Conservation (phyloP, 1,140 invertebrate genomes). For the Drosophila pseudoobscura region DNA sequence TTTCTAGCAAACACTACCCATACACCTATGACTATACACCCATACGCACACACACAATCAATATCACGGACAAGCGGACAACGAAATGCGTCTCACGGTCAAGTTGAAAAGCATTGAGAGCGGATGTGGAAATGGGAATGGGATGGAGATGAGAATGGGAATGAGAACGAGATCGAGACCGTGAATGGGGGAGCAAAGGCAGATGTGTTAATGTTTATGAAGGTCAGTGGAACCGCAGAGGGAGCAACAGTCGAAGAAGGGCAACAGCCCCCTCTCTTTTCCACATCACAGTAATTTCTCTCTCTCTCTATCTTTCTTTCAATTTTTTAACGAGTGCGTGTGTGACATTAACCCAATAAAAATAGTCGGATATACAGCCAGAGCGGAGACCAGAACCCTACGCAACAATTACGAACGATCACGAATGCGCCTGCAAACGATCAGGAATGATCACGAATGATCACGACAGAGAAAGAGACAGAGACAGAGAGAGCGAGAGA, state of each 20-base stretch:
- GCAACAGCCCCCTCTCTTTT: not conserved
- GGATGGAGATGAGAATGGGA: constrained; percentile 6
- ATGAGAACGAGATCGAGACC: constrained; percentile 1
- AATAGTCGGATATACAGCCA: constrained; percentile 31
- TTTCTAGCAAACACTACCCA: constrained; percentile 49
- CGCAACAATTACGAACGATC: not conserved
- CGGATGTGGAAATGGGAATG: constrained; percentile 57
- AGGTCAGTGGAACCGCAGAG: constrained; percentile 34
- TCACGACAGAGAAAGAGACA: not conserved
- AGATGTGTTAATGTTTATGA: constrained; percentile 49
- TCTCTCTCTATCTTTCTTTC: too few relatives aligned
- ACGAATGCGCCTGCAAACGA: too few relatives aligned
- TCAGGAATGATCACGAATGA: too few relatives aligned
- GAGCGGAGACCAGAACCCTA: constrained; percentile 40
- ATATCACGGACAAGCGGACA: constrained; percentile 64
- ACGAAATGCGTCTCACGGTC: constrained; percentile 68
- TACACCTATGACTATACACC: constrained; percentile 3
- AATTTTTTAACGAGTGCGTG: constrained; percentile 17
- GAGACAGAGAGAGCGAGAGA: constrained; percentile 36
- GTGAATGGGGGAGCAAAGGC: constrained; percentile 9
- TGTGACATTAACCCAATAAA: constrained; percentile 82
- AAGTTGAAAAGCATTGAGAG: constrained; percentile 80
- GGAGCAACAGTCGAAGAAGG: constrained; percentile 32
- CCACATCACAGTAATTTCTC: not conserved
- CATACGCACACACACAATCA: constrained; percentile 43